Conservation (phyloP, 2,888 invertebrate species). For the Macrostomum cliftonense region DNA sequence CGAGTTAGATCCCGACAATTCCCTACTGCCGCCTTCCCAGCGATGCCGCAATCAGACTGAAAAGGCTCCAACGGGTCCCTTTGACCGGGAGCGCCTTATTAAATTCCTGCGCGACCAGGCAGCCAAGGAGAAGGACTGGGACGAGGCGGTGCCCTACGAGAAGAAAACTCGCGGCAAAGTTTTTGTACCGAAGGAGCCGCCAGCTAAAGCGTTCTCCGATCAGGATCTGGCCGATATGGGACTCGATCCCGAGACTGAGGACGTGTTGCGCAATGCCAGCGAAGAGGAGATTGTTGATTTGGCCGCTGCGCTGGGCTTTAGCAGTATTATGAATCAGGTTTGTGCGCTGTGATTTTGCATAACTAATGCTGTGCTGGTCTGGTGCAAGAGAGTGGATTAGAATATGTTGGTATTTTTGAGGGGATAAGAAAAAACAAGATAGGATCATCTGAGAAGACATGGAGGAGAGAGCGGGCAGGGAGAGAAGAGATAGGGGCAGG, state of each 20-base stretch:
- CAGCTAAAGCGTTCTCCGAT: constrained; percentile 6
- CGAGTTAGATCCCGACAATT: constrained; percentile 99
- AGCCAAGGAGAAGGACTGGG: constrained; percentile 87
- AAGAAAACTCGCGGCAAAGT: constrained; percentile 60
- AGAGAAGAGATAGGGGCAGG: no score
- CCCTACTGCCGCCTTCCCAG: constrained; percentile 81
- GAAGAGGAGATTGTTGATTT: constrained; percentile 84
- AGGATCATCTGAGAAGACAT: no score
- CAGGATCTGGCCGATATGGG: constrained; percentile 8
- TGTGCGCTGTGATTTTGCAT: no score
- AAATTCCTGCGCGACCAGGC: constrained; percentile 65
- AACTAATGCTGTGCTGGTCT: no score
- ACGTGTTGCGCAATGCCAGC: constrained; percentile 27
- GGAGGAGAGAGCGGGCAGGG: no score
- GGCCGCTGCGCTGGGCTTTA: constrained; percentile 94
- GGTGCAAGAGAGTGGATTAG: no score
- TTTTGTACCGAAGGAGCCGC: constrained; percentile 7
- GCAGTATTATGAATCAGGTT: constrained; percentile 99
- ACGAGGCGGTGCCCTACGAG: constrained; percentile 78
- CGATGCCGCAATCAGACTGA: constrained; percentile 85
- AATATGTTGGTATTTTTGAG: no score
- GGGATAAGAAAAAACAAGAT: no score
- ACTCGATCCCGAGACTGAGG: constrained; percentile 9
- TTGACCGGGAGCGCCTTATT: constrained; percentile 78
- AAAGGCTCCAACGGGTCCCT: constrained; percentile 81